These are phyloP conservation scores for Drosophila teissieri DNA, from an alignment of 1,140 invertebrate species.

Conservation along the genomic window DNA sequence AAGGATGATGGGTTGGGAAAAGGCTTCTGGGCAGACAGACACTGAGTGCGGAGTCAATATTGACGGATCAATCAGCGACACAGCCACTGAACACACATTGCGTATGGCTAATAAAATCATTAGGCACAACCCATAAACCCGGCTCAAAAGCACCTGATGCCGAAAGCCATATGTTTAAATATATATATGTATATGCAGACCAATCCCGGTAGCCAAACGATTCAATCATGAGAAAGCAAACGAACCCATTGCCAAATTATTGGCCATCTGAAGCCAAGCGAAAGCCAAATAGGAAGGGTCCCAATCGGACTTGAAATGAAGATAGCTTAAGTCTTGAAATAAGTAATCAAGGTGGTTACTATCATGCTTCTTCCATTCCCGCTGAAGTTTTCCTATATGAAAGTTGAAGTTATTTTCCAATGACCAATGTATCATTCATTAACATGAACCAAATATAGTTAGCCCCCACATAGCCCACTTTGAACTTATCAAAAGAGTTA, in stretches of 20 bases:
- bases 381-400: too few species aligned
- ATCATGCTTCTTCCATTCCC: too few species aligned
- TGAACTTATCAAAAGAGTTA: background rate
- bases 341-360: too few species aligned
- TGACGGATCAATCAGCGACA: constrained; percentile 71
- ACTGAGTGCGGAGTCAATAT: constrained; percentile 70
- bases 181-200: background rate
- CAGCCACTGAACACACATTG: constrained; percentile 65
- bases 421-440: background rate
- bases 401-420: too few species aligned
- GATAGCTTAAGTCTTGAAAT: too few species aligned
- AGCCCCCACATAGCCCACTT: background rate
- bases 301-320: constrained; percentile 16
- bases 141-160: constrained; percentile 39
- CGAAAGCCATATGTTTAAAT: background rate
- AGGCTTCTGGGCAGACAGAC: constrained; percentile 58
- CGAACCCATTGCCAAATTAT: constrained; percentile 65
- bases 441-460: background rate
- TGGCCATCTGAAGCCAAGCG: constrained; percentile 53
- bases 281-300: constrained; percentile 15
- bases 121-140: constrained; percentile 71
- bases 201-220: constrained; percentile 20
- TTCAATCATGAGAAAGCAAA: constrained; percentile 46
- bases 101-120: constrained; percentile 78
- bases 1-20: constrained; percentile 12